Conservation (phyloP, 2,888 invertebrate genomes). For the Dynastes hyllus region DNA sequence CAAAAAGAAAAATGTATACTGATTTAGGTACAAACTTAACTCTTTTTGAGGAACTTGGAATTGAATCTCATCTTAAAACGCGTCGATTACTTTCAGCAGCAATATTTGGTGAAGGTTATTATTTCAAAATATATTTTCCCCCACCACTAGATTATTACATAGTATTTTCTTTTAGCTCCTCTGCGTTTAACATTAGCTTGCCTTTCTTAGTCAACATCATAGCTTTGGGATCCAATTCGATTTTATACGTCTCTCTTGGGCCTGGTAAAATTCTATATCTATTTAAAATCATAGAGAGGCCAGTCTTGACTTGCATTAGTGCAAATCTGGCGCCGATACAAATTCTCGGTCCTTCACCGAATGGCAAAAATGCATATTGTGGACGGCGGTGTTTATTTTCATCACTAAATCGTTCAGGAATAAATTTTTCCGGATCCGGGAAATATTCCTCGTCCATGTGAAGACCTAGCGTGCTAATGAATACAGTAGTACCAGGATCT, state of each 20-base stretch:
- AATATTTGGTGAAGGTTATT: too few relatives aligned
- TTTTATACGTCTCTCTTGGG: slow-evolving; percentile 61
- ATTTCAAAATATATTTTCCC: too few relatives aligned
- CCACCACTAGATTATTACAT: too few relatives aligned
- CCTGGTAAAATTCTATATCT: slow-evolving; percentile 62
- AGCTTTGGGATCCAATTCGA: slow-evolving; percentile 62
- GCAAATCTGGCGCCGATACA: slow-evolving; percentile 61
- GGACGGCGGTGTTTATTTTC: slow-evolving; percentile 50
- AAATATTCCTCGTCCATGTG: slow-evolving; percentile 62
- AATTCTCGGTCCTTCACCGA: slow-evolving; percentile 62
- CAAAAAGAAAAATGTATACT: too few relatives aligned
- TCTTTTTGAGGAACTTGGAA: too few relatives aligned
- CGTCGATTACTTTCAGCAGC: too few relatives aligned
- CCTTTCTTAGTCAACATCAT: slow-evolving; percentile 56
- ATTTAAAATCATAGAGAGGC: slow-evolving; percentile 62
- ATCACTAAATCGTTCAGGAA: slow-evolving; percentile 61
- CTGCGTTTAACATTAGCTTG: neutral
- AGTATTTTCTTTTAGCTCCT: neutral
- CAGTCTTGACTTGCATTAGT: slow-evolving; percentile 64
- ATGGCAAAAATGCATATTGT: slow-evolving; percentile 49
- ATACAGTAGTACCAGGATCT: slow-evolving; percentile 63
- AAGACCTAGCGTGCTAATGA: slow-evolving; percentile 61
- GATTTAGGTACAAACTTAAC: too few relatives aligned
- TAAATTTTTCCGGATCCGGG: slow-evolving; percentile 61
- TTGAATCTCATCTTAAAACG: too few relatives aligned